These are phyloP conservation scores for Crypturellus tataupa DNA, from an alignment of 2,797 vertebrate species.

Conservation along the genomic window DNA sequence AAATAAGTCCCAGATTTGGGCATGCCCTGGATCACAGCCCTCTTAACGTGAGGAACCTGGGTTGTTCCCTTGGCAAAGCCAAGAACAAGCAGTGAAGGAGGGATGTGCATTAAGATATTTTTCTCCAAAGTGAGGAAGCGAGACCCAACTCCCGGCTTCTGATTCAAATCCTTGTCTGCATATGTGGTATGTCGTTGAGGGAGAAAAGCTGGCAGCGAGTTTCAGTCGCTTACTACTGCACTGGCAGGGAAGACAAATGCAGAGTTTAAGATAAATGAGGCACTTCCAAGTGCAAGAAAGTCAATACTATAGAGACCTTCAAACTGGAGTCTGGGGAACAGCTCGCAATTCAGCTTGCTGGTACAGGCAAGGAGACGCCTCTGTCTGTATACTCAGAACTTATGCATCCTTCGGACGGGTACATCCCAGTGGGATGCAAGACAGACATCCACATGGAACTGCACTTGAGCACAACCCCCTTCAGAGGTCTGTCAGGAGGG, in stretches of 20 bases:
- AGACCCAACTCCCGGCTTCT: neutral
- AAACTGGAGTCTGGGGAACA: constrained; percentile 68
- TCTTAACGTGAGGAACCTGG: neutral
- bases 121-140: constrained; percentile 9
- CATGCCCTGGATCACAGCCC: neutral
- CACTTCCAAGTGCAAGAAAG: constrained; percentile 67
- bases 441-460: neutral
- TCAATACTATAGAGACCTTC: constrained; percentile 76
- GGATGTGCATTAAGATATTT: neutral
- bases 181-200: constrained; percentile 55
- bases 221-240: constrained; percentile 43
- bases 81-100: constrained; percentile 20
- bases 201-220: constrained; percentile 56
- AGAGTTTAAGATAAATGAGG: constrained; percentile 73
- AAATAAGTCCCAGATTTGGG: constrained; percentile 2
- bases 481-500: neutral
- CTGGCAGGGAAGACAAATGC: constrained; percentile 72
- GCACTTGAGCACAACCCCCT: neutral
- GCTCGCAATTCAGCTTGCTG: constrained; percentile 24
- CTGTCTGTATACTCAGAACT: neutral
- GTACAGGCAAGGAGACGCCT: constrained; percentile 2
- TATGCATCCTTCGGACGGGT: neutral
- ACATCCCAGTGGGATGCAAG: neutral
- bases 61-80: neutral
- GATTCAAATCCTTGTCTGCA: constrained; percentile 58